Evolutionary conservation across 1,140 invertebrate genomes (phyloP), one percentile per base, ranked within the genome.

Genomic region (Diploscapter pachys): DNA sequence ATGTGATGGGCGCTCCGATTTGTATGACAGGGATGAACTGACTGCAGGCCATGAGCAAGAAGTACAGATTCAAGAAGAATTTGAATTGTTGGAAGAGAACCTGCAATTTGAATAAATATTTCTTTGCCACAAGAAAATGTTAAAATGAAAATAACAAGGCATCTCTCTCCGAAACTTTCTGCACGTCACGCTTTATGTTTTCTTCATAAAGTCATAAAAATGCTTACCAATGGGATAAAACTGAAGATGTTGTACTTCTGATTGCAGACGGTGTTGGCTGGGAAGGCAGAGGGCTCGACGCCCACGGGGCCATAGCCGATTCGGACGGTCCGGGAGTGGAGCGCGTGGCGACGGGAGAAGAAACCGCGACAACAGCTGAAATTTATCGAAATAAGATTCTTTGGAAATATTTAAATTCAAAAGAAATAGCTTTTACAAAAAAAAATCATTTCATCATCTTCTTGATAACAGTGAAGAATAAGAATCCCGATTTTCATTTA

Each of bases 171-270:
- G 31, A 31, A 31, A 31, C 31, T 62, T 53, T 48, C 62, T 54
- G 13, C 11, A 64, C 54, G 71, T 56, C 54, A 64, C 31, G 31
- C 1, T 70, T 50, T 72, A 8, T 53, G 9, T 70, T 11, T 57
- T 8, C 8, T 31, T 56, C 49, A 71, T 78, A 71, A 66, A 63
- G 55, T 56, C 50, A 52, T 54, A 48, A 57, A 80, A 5, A 9
- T 48, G 78, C 86, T 86, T 88, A 98, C 96, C 88, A 97, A 86
- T 65, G 96, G 96, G 84, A 99, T 90, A 89, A 99, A 99, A 83
- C 95, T 95, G 78, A 99, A 90, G 79, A 98, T 90, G 87, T 94
- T 98, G 88, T 98, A 99, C 90, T 99, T 99, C 88, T 96, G 96
- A 90, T 99, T 99, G 80, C 93, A 90, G 76, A 99, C 95, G 77